Evolutionary conservation across 1,140 invertebrate genomes (phyloP), one percentile per base, ranked within the genome.

Genomic region (Drosophila guanche): DNA sequence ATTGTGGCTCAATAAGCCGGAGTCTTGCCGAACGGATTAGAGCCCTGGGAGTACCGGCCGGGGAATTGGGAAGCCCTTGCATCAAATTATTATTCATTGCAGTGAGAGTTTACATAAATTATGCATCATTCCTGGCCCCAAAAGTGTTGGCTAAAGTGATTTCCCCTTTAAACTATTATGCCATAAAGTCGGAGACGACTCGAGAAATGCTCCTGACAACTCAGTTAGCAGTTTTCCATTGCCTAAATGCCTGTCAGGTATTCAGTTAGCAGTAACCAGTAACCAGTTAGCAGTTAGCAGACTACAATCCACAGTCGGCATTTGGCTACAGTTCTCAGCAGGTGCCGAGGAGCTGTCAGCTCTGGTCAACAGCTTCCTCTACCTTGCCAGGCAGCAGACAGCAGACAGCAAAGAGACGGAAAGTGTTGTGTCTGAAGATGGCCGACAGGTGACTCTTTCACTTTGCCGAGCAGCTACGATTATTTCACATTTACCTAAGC

Each of bases 81-180:
- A 70, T 50, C 58, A 56, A 71, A 88, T 86, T 86, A 78, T 83
- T 86, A 86, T 86, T 86, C 78, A 86, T 88, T 83, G 81, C 73
- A 73, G 33, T 58, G 40, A 77, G 56, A 66, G 46, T 62, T 63
- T 55, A 68, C 48, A 79, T 79, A 68, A 76, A 75, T 84, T 63
- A 67, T 79, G 60, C 57, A 66, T 42, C 50, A 40, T 14, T 42
- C 50, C 45, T 42, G 23, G 56, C 45, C 42, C 42, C 27, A 29
- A 27, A 27, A 27, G 25, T 6, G 25, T 27, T 46, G 41, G 42
- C 57, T n/a, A 73, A 74, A 74, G 65, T 83, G 74, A 75, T 81
- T 75, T 53, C 33, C 65, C 42, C 56, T 79, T 66, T 79, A 75
- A 68, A 54, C 51, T 22, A 41, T 29, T 45, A 33, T 27, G 56